Base-by-base conservation (phyloP, 2,113 vertebrate genomes). In the Pandion haliaetus region DNA sequence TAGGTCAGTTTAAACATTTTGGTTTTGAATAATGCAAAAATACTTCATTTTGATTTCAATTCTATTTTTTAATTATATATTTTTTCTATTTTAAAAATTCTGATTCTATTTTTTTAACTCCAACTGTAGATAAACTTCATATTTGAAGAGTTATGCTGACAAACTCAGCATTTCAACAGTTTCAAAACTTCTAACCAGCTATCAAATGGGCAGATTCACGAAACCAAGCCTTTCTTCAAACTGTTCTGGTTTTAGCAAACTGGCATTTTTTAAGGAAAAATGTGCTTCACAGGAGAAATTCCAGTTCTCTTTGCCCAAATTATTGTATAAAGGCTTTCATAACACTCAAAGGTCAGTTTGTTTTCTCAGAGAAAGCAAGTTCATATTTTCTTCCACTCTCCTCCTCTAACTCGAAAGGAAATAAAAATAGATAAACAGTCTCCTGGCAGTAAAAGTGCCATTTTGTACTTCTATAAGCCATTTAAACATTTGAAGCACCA, bases 191-290 rank as follows among this genome's bases (percentile, higher is more conserved):
- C 40, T 71, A 71, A 57, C 12, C 26, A 54, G 23, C 24, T 36
- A 17, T 15, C 23, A 71, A 86, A 72, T 38, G 42, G 49, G 25
- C 34, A 91, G 58, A 61, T 69, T 84, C 49, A 76, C 10, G 18
- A 82, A 82, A 93, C 6, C 11, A 54, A 85, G 17, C 9, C 54
- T 82, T 87, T 82, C 52, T 91, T 29, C 54, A 74, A 79, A 73
- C 36, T 38, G 31, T 32, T 65, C 44, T 91, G 54, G 16, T 93
- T 95, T 95, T 50, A 79, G 74, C 19, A 57, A 79, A 77, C 78
- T 84, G 91, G 73, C 47, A 89, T 94, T 97, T 96, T 91, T 94
- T 5, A 89, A 91, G 86, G 91, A 82, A 95, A 95, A 96, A 97
- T n/a, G 17, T 36, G 24, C 38, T 85, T 72, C 32, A 28, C 28